These are phyloP conservation scores for Sogatella furcifera DNA, from an alignment of 1,140 invertebrate genomes.

Conservation along the genomic window DNA sequence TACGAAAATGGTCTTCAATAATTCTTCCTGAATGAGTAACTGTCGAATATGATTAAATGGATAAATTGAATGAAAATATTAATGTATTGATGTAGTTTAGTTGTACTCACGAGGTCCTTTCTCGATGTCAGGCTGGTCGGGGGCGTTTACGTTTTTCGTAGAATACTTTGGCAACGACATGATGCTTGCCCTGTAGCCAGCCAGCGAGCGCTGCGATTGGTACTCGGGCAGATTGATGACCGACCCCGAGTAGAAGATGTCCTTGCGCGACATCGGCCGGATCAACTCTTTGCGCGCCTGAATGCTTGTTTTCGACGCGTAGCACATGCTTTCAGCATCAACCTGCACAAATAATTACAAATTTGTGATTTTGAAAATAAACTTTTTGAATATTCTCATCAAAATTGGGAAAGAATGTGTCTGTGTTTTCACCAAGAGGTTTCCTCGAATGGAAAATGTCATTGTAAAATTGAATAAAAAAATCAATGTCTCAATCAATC, in stretches of 20 bases:
- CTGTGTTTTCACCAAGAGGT: too few relatives aligned
- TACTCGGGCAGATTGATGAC: slow-evolving; percentile 84
- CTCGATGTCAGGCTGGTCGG: slow-evolving; percentile 49
- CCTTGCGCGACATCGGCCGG: slow-evolving; percentile 87
- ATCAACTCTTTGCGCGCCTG: slow-evolving; percentile 50
- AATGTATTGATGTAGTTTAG: not conserved
- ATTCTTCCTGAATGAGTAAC: too few relatives aligned
- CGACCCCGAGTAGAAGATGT: slow-evolving; percentile 97
- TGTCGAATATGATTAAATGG: too few relatives aligned
- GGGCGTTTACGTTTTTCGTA: slow-evolving; percentile 44
- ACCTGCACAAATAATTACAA: slow-evolving; percentile 15
- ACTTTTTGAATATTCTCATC: too few relatives aligned
- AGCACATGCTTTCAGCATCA: slow-evolving; percentile 18
- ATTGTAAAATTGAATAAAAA: too few relatives aligned
- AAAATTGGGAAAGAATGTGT: too few relatives aligned
- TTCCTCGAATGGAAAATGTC: too few relatives aligned
- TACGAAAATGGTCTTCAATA: too few relatives aligned
- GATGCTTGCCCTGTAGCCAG: slow-evolving; percentile 74
- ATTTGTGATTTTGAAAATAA: too few relatives aligned
- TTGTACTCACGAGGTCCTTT: slow-evolving; percentile 51
- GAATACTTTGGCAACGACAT: slow-evolving; percentile 51
- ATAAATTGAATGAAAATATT: not conserved
- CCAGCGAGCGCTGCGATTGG: slow-evolving; percentile 84
- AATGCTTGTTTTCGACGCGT: slow-evolving; percentile 40
- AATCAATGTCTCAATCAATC: too few relatives aligned